A percentile compares a stretch with the other conserved stretches of the same genome.
These are phyloP conservation scores for Plagiodera versicolora DNA, from an alignment of 2,888 invertebrate genomes.

Conservation along the genomic window DNA sequence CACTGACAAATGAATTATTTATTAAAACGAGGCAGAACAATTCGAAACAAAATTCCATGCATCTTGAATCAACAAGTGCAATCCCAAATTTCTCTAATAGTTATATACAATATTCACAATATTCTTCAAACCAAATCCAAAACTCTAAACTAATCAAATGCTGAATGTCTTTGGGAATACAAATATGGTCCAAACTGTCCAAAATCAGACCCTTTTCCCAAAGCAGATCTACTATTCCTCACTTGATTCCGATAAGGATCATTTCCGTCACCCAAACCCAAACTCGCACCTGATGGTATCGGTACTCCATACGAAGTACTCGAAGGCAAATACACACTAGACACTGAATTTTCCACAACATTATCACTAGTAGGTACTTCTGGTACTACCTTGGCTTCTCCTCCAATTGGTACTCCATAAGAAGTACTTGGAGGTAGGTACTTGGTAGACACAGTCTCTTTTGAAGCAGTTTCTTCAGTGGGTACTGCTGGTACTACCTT, in stretches of 20 bases:
- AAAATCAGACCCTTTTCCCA: background rate
- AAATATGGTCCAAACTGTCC: background rate
- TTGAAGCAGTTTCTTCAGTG: no score
- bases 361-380: background rate
- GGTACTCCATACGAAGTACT: slow-evolving; percentile 10
- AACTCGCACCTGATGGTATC: background rate
- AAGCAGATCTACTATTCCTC: background rate
- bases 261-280: background rate
- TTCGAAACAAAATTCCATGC: no score
- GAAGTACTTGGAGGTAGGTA: slow-evolving; percentile 9
- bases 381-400: background rate
- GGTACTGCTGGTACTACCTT: no score
- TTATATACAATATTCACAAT: background rate
- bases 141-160: background rate
- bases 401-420: slow-evolving; percentile 3
- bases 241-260: background rate
- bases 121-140: background rate
- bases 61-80: no score
- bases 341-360: background rate
- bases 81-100: no score
- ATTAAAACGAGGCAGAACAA: no score
- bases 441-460: background rate
- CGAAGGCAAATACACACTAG: background rate
- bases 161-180: background rate
- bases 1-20: no score